These are phyloP conservation scores for Blastobasis lacticolella DNA, from an alignment of 2,888 invertebrate species.

Conservation along the genomic window DNA sequence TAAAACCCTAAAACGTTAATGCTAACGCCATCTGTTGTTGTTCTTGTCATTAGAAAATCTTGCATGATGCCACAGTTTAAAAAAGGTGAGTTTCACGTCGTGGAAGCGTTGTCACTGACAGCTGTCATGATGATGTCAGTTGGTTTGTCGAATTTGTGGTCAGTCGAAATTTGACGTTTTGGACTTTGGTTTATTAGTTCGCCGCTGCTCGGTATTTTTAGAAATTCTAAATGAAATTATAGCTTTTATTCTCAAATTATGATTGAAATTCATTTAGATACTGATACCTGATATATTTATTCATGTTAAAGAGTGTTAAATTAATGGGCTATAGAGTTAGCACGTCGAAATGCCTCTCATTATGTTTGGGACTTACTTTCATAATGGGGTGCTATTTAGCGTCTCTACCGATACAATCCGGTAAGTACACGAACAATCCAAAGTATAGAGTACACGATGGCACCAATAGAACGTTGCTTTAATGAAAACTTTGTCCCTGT, in stretches of 20 bases:
- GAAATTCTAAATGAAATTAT: constrained; percentile 23
- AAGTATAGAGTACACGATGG: not conserved
- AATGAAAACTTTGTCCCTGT: not conserved
- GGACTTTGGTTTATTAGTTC: no score
- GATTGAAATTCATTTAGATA: constrained; percentile 12
- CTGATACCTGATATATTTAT: constrained; percentile 21
- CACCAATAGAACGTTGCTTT: not conserved
- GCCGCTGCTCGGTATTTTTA: not conserved
- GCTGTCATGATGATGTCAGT: no score
- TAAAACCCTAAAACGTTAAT: no score
- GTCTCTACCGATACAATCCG: constrained; percentile 54
- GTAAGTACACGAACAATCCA: constrained; percentile 26
- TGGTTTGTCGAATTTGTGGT: no score
- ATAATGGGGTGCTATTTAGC: constrained; percentile 64
- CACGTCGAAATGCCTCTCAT: constrained; percentile 52
- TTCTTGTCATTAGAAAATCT: no score
- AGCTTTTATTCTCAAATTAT: constrained; percentile 18
- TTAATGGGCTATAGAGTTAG: constrained; percentile 57
- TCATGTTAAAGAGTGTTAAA: constrained; percentile 43
- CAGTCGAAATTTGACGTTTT: no score
- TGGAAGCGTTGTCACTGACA: no score
- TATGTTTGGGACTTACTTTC: constrained; percentile 57
- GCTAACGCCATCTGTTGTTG: no score
- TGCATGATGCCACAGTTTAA: no score
- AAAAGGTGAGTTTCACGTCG: no score